These are phyloP conservation scores for Ageneiosus marmoratus DNA, from an alignment of 2,113 vertebrate species.

Conservation along the genomic window DNA sequence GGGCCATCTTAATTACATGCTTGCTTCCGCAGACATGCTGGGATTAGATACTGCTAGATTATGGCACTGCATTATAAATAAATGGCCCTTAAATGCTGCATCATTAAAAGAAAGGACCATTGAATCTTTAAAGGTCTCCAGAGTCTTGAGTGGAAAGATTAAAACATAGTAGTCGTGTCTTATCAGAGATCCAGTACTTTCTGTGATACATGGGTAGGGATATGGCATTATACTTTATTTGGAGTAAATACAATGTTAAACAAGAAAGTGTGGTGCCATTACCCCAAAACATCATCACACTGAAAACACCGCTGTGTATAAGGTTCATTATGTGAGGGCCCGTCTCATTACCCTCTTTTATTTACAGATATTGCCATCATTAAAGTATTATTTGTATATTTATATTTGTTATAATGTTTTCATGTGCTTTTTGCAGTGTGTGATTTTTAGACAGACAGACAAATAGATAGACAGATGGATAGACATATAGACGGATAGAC, in stretches of 20 bases:
- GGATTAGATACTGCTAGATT: conserved; percentile 12
- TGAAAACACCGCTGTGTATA: not conserved
- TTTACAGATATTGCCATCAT: not conserved
- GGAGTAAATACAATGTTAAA: not conserved
- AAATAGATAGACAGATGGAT: not conserved
- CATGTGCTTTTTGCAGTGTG: not conserved
- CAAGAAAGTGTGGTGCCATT: not conserved
- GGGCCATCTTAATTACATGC: conserved; percentile 2
- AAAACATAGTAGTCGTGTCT: not conserved
- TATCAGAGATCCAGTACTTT: not conserved
- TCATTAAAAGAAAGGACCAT: not conserved
- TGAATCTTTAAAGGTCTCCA: not conserved
- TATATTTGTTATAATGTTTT: no score
- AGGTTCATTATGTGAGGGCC: not conserved
- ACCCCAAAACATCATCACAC: not conserved
- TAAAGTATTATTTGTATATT: not conserved
- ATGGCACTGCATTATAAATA: conserved; percentile 8
- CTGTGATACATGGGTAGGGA: not conserved
- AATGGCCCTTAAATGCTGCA: not conserved
- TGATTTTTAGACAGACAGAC: not conserved
- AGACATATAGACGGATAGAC: not conserved
- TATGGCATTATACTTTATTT: not conserved
- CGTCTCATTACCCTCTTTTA: not conserved
- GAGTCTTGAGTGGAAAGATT: not conserved
- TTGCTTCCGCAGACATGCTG: conserved; percentile 1